Base-by-base conservation (phyloP, 2,888 invertebrate genomes). In the Eristalis pertinax region DNA sequence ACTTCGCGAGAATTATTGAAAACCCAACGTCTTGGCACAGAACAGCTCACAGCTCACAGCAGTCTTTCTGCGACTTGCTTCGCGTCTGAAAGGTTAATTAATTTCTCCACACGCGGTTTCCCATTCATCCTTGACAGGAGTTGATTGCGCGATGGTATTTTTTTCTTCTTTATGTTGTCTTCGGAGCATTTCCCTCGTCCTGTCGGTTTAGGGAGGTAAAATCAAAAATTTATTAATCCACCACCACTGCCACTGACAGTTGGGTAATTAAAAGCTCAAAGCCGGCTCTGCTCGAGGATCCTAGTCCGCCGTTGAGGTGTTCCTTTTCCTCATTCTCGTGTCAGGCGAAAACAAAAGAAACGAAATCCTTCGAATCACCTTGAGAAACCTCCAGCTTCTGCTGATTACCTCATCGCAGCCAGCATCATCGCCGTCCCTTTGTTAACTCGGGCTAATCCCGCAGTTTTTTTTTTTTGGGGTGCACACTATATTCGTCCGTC, bases 241-340 rank as follows among this genome's bases (percentile, higher is more conserved):
- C 26, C 32, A 32, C 58, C 41, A 60, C 75, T 75, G 84, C 56
- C 22, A 8, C 69, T 79, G 84, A 84, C 75, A 84, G 84, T 75
- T 75, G 35, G 65, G 60, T 75, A 84, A 84, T 84, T 84, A 79
- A 60, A 82, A 38, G 70, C 68, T 78, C 64, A 73, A 64, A 69
- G 50, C 50, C 19, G 19, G 19, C 60, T 38, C 35, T 29, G 24
- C 65, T 60, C 38, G 50, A 69, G 22, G 38, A 67, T 68, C 19
- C 50, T 68, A 38, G 13, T 4, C 35, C 29, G n/a, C 19, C 29
- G 43, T 13, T 24, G 11, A 60, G 26, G 60, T 11, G 22, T 56
- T 56, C 3, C 13, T 13, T 38, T 38, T 13, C 13, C 38, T 13
- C 38, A 56, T 56, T 29, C 15, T 43, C 29, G 64, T 50, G 63